Conservation (phyloP, 2,797 vertebrate genomes). For the Clarias platycephalus region DNA sequence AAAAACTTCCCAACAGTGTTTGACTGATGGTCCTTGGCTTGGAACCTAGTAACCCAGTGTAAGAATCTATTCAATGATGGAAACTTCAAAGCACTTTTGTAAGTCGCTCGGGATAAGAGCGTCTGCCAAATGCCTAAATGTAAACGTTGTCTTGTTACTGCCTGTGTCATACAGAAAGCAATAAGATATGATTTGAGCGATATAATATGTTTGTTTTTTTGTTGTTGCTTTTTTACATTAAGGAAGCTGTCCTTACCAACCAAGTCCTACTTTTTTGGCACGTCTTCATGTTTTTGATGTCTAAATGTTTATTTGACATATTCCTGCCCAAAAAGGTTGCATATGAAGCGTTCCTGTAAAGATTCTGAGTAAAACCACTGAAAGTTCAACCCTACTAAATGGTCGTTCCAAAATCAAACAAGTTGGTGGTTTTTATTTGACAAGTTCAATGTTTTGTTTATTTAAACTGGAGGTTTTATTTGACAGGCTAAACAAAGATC, state of each 20-base stretch:
- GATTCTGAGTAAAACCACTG: slow-evolving; percentile 20
- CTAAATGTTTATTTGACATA: slow-evolving; percentile 30
- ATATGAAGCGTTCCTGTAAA: slow-evolving; percentile 23
- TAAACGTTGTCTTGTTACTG: neutral
- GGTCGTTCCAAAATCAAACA: slow-evolving; percentile 31
- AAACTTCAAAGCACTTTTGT: too few relatives aligned
- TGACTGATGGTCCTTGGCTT: too few relatives aligned
- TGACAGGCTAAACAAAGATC: slow-evolving; percentile 32
- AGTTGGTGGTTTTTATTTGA: slow-evolving; percentile 35
- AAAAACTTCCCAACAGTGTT: too few relatives aligned
- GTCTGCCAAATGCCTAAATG: too few relatives aligned
- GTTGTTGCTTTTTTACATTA: neutral
- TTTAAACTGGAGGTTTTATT: slow-evolving; percentile 29
- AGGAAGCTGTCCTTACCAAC: neutral
- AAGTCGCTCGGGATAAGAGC: too few relatives aligned
- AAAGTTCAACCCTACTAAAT: slow-evolving; percentile 20
- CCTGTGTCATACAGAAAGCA: neutral
- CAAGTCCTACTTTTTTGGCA: neutral
- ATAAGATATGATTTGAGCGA: neutral
- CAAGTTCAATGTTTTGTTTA: slow-evolving; percentile 36
- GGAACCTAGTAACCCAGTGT: too few relatives aligned
- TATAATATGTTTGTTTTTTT: neutral
- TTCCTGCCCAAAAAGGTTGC: slow-evolving; percentile 9
- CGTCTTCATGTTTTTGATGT: slow-evolving; percentile 2
- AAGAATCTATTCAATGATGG: too few relatives aligned